Evolutionary conservation across 2,113 vertebrate species (phyloP).

Genomic region (Tupaia chinensis): DNA sequence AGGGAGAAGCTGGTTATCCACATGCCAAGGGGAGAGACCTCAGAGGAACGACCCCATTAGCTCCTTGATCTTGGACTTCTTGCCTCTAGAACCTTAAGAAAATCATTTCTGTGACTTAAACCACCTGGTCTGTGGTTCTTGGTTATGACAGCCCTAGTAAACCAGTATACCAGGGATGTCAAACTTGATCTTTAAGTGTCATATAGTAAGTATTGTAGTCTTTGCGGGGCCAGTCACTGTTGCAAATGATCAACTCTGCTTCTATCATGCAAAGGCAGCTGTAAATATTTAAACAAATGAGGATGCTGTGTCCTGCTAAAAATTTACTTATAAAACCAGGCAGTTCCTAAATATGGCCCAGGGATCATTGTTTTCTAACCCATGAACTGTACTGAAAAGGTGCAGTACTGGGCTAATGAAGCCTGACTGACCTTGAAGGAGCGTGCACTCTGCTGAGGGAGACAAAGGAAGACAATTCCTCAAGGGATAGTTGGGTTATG

Average conservation of each 20-base stretch:
- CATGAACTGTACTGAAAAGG: neutral
- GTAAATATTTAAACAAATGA: neutral
- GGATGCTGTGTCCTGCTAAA: neutral
- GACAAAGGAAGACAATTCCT: neutral
- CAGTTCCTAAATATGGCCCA: neutral
- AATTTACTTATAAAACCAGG: neutral
- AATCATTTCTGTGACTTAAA: neutral
- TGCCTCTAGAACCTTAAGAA: neutral
- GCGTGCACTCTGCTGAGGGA: neutral
- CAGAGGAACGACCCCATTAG: neutral
- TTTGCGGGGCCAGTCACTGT: neutral
- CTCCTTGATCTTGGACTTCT: neutral
- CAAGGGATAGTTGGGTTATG: neutral
- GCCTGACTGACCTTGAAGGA: neutral
- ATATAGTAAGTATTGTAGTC: neutral
- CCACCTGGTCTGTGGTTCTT: neutral
- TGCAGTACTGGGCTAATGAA: neutral
- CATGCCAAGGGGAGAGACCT: neutral
- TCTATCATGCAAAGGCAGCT: neutral
- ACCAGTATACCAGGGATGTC: fast-evolving
- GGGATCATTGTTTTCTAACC: too few species aligned
- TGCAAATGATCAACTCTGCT: neutral
- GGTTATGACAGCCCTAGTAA: neutral
- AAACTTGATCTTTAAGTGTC: neutral
- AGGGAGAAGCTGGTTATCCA: neutral